Conservation (phyloP, 2,113 vertebrate genomes). For the Neopipo cinnamomea region DNA sequence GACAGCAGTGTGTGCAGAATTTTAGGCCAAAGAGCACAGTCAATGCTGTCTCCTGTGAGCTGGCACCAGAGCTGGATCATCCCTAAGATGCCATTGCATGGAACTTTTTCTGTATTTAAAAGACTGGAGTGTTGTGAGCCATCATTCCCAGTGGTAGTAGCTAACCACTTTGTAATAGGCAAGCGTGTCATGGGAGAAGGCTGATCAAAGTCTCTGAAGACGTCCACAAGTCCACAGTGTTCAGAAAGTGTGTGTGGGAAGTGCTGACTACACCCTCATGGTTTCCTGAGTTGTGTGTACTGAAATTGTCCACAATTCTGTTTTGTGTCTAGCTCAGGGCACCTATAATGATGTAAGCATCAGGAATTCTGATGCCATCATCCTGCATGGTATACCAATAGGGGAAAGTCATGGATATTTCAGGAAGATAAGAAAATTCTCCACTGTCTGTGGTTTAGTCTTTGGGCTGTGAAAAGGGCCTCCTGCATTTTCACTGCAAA, state of each 20-base stretch:
- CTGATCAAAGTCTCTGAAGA: background rate
- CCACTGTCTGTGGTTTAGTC: background rate
- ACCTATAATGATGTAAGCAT: background rate
- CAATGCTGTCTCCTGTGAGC: background rate
- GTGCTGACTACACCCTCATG: background rate
- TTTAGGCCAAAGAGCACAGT: background rate
- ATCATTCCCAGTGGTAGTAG: background rate
- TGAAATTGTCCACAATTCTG: background rate
- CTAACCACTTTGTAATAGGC: background rate
- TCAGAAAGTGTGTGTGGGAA: background rate
- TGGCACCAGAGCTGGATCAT: background rate
- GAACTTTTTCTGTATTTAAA: background rate
- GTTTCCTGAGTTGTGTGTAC: background rate
- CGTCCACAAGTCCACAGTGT: background rate
- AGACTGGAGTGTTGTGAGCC: background rate
- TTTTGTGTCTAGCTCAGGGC: background rate
- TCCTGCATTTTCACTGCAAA: background rate
- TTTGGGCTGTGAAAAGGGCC: background rate
- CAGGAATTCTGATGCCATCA: background rate
- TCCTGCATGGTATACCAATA: background rate
- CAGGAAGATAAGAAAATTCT: background rate
- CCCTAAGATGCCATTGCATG: background rate
- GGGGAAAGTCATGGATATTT: background rate
- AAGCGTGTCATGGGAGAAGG: background rate
- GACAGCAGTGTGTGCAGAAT: background rate